Evolutionary conservation across 2,888 invertebrate species (phyloP).

Genomic region (Drosophila lacicola): DNA sequence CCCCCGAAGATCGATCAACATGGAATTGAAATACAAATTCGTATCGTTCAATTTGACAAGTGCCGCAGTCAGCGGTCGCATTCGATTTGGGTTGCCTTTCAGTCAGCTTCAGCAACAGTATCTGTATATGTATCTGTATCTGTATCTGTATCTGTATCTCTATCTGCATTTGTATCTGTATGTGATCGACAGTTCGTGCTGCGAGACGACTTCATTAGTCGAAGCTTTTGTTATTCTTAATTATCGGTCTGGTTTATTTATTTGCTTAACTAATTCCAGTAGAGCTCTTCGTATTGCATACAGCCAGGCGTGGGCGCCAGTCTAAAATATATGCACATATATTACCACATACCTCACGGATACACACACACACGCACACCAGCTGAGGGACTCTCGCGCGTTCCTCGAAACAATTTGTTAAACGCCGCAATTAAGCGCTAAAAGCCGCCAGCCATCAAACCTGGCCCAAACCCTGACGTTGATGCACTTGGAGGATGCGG

Average conservation of each 20-base stretch:
- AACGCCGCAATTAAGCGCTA: slow-evolving; percentile 72
- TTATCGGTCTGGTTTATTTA: slow-evolving; percentile 69
- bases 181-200: slow-evolving; percentile 67
- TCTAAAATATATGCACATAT: slow-evolving; percentile 41
- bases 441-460: slow-evolving; percentile 57
- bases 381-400: slow-evolving; percentile 1
- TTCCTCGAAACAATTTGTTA: slow-evolving; percentile 69
- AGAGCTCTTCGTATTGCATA: slow-evolving; percentile 36
- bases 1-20: slow-evolving; percentile 82
- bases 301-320: slow-evolving; percentile 52
- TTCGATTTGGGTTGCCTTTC: slow-evolving; percentile 27
- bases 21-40: slow-evolving; percentile 83
- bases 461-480: slow-evolving; percentile 21
- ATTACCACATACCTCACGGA: slow-evolving; percentile 30
- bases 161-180: slow-evolving; percentile 13
- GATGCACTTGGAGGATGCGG: slow-evolving; percentile 16
- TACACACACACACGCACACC: slow-evolving; percentile 1
- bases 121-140: slow-evolving; percentile 11
- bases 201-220: slow-evolving; percentile 73
- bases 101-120: neutral
- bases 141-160: slow-evolving; percentile 21
- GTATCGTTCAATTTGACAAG: slow-evolving; percentile 82
- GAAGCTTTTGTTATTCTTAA: slow-evolving; percentile 77
- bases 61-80: slow-evolving; percentile 79
- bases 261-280: slow-evolving; percentile 75